Percentiles rank a stretch among this genome's conserved stretches.
Conservation (phyloP, 2,113 vertebrate genomes). For the Cathartes aura region DNA sequence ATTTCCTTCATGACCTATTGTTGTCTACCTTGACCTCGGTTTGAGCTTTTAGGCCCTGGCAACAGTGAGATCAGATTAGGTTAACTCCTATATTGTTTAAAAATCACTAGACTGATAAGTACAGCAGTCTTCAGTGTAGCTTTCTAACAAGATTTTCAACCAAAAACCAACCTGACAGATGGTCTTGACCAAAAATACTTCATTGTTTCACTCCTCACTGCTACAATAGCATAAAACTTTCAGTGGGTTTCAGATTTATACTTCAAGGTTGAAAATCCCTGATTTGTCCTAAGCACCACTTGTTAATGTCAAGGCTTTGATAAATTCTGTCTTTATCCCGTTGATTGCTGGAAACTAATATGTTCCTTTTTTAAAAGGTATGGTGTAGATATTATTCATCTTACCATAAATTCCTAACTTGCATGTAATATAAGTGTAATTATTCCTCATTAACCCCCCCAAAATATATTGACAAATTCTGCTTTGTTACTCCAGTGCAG, state of each 20-base stretch:
- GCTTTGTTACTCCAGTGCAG: neutral
- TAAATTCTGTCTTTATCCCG: neutral
- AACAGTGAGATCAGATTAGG: conserved; percentile 18
- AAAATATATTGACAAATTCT: neutral
- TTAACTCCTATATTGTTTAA: neutral
- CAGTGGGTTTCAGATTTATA: neutral
- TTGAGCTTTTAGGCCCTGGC: neutral
- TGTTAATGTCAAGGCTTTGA: neutral
- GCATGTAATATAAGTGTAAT: neutral
- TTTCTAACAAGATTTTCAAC: neutral
- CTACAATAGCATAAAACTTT: neutral
- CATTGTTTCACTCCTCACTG: neutral
- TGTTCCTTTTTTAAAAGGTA: neutral
- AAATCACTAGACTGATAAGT: neutral
- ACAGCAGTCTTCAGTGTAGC: neutral
- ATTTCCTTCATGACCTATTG: conserved; percentile 39
- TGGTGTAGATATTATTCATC: neutral
- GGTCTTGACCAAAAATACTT: neutral
- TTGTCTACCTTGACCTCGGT: neutral
- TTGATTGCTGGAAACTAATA: neutral
- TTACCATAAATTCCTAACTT: neutral
- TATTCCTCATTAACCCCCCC: neutral
- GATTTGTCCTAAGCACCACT: neutral
- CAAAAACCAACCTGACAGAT: neutral
- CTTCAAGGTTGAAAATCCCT: neutral